A percentile compares a stretch with the other conserved stretches of the same genome.
These are phyloP conservation scores for Eremobia ochroleuca DNA, from an alignment of 2,888 invertebrate species.

Conservation along the genomic window DNA sequence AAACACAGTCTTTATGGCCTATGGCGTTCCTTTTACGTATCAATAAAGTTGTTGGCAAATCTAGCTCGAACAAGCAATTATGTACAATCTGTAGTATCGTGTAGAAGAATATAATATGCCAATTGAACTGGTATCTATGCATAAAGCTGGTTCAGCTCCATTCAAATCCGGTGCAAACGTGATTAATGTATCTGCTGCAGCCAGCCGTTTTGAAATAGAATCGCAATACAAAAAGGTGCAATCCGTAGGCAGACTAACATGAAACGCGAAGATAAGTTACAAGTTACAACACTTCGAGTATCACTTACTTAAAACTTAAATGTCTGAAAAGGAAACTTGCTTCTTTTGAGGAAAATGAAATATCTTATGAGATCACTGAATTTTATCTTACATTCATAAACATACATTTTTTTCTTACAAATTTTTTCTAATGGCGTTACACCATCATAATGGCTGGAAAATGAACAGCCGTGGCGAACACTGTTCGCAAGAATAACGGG, in stretches of 20 bases:
- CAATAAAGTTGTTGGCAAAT: slow-evolving; percentile 44
- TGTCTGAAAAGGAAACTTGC: background rate
- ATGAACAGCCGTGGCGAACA: slow-evolving; percentile 5
- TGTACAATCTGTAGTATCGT: slow-evolving; percentile 24
- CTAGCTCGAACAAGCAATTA: slow-evolving; percentile 22
- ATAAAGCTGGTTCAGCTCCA: slow-evolving; percentile 61
- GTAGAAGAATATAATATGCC: slow-evolving; percentile 45
- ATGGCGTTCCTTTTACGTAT: slow-evolving; percentile 22
- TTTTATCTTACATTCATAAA: slow-evolving; percentile 22
- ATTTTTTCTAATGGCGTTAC: slow-evolving; percentile 1
- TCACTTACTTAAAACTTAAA: slow-evolving; percentile 19
- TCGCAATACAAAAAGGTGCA: slow-evolving; percentile 59
- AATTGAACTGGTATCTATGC: slow-evolving; percentile 62
- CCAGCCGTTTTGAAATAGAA: slow-evolving; percentile 62
- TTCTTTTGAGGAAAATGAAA: slow-evolving; percentile 22
- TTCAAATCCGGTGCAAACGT: slow-evolving; percentile 61
- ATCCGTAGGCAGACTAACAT: slow-evolving; percentile 39
- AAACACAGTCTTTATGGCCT: slow-evolving; percentile 13
- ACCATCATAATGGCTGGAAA: slow-evolving; percentile 24
- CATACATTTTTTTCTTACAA: slow-evolving; percentile 23
- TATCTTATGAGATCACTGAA: slow-evolving; percentile 10
- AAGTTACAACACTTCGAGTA: slow-evolving; percentile 17
- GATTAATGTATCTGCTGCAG: slow-evolving; percentile 64
- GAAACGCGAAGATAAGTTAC: slow-evolving; percentile 33
- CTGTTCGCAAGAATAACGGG: slow-evolving; percentile 39